Conservation (phyloP, 2,113 vertebrate species). For the Pedionomus torquatus region DNA sequence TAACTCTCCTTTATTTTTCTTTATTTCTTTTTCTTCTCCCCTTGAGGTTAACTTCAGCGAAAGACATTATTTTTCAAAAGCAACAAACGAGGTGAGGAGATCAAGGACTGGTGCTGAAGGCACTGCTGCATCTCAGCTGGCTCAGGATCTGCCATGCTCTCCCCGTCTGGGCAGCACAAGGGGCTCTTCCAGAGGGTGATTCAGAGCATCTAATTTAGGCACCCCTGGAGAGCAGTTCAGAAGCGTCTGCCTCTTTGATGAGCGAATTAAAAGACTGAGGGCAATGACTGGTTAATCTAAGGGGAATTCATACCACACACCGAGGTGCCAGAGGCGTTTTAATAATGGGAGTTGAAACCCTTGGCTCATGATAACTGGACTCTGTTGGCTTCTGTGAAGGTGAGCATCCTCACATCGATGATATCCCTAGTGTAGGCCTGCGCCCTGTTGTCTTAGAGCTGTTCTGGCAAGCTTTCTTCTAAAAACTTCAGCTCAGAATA, state of each 20-base stretch:
- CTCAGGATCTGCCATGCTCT: not conserved
- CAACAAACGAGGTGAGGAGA: not conserved
- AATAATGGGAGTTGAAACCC: slow-evolving; percentile 37
- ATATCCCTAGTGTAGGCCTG: not conserved
- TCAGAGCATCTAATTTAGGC: slow-evolving; percentile 44
- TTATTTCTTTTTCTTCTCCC: not conserved
- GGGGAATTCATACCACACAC: slow-evolving; percentile 69
- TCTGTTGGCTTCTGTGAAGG: not conserved
- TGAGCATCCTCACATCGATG: not conserved
- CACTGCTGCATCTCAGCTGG: not conserved
- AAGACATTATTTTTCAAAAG: not conserved
- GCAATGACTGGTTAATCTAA: slow-evolving; percentile 57
- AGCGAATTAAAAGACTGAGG: slow-evolving; percentile 41
- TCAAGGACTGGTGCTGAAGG: slow-evolving; percentile 3
- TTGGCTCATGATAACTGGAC: not conserved
- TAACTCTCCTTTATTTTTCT: not conserved
- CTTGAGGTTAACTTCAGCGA: not conserved
- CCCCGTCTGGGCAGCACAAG: not conserved
- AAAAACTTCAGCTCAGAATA: not conserved
- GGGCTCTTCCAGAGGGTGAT: slow-evolving; percentile 30
- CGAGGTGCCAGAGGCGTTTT: slow-evolving; percentile 5
- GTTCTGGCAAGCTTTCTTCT: not conserved
- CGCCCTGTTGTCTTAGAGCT: not conserved
- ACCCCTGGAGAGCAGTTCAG: slow-evolving; percentile 41
- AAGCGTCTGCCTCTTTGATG: slow-evolving; percentile 59